phyloP scores from a whole-genome alignment of 2,113 vertebrate species.

The Acrocephalus arundinaceus region DNA sequence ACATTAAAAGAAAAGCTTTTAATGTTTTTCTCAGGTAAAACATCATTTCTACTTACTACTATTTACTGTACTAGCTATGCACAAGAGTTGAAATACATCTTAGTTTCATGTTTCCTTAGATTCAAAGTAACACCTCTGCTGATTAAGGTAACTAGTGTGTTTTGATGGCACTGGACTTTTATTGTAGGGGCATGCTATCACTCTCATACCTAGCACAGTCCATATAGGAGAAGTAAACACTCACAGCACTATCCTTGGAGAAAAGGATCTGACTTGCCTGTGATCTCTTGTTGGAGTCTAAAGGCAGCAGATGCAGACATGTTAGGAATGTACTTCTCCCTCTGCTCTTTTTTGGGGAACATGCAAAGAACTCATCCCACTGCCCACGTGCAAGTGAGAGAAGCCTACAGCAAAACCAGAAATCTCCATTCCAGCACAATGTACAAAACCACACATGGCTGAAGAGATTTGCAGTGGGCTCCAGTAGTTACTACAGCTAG shows the following conservation, averaged over 20 bases:
- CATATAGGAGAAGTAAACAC: neutral
- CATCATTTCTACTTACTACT: neutral
- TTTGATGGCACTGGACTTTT: neutral
- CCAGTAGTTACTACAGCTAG: neutral
- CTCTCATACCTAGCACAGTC: neutral
- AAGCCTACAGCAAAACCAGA: neutral
- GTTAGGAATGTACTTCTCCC: neutral
- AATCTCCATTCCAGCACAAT: accelerated
- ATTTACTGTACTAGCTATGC: neutral
- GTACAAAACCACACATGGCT: neutral
- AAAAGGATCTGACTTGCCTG: neutral
- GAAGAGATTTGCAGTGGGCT: neutral
- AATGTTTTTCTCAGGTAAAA: neutral
- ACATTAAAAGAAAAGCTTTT: neutral
- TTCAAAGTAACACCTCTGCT: neutral
- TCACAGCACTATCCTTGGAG: neutral
- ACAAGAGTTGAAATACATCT: neutral
- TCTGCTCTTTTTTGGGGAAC: neutral
- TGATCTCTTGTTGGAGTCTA: neutral
- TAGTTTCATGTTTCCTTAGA: neutral
- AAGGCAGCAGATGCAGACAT: neutral
- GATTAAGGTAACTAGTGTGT: neutral
- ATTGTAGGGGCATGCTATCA: neutral
- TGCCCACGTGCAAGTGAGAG: accelerated
- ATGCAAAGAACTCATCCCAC: accelerated